These are phyloP conservation scores for Enteromius thamalakanensis DNA, from an alignment of 2,797 vertebrate species.

Conservation along the genomic window DNA sequence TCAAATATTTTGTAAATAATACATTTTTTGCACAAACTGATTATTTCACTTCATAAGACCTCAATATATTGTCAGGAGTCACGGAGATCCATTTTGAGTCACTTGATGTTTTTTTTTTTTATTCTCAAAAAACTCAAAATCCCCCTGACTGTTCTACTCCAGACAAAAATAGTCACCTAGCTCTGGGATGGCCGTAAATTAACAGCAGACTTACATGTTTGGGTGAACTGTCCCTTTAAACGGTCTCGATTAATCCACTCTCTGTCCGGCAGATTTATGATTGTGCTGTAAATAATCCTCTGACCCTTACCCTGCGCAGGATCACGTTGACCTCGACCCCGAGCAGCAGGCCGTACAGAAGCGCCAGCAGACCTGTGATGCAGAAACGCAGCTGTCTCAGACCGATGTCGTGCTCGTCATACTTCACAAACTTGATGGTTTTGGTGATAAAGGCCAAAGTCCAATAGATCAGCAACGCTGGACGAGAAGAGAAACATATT, in stretches of 20 bases:
- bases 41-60: neutral
- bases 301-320: conserved; percentile 76
- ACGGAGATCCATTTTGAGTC: too few relatives aligned
- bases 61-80: neutral
- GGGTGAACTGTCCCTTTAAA: neutral
- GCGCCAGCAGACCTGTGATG: conserved; percentile 83
- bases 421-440: conserved; percentile 88
- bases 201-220: neutral
- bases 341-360: conserved; percentile 83
- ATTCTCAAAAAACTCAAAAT: too few relatives aligned
- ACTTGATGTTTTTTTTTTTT: too few relatives aligned
- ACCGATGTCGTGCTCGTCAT: conserved; percentile 81
- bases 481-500: neutral
- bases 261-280: neutral
- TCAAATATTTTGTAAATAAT: neutral
- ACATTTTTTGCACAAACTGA: neutral
- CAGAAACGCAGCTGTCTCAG: conserved; percentile 86
- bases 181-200: neutral
- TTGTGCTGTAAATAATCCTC: conserved; percentile 1
- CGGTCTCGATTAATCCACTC: conserved; percentile 10
- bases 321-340: conserved; percentile 87
- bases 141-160: too few relatives aligned
- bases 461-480: conserved; percentile 86
- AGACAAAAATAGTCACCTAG: too few relatives aligned
- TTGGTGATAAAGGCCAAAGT: conserved; percentile 85